phyloP scores from a whole-genome alignment of 2,888 invertebrate species.

The Epsilonema sp. region DNA sequence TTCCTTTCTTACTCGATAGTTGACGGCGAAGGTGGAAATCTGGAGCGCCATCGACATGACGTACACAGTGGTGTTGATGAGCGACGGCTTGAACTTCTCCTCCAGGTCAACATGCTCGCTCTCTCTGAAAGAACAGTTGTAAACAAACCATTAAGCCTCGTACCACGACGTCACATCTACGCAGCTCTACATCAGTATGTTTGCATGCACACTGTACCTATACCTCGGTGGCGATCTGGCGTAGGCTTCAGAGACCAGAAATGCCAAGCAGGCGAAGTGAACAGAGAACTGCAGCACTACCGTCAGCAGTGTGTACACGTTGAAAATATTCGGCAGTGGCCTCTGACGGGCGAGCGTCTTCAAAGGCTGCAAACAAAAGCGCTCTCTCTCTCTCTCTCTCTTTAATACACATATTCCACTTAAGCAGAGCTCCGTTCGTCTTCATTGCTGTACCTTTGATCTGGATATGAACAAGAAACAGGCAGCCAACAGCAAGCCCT shows the following conservation, averaged over 20 bases:
- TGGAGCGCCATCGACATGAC: constrained; percentile 92
- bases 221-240: constrained; percentile 8
- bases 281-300: constrained; percentile 82
- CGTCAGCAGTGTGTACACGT: constrained; percentile 82
- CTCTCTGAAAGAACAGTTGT: constrained; percentile 18
- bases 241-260: constrained; percentile 45
- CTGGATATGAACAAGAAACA: constrained; percentile 95
- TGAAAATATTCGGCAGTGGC: constrained; percentile 94
- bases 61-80: constrained; percentile 92
- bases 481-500: constrained; percentile 78
- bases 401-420: too few relatives aligned
- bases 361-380: constrained; percentile 45
- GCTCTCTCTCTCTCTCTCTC: background rate
- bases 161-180: too few relatives aligned
- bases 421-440: too few relatives aligned
- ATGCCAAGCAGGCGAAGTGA: constrained; percentile 74
- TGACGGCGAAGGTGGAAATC: constrained; percentile 93
- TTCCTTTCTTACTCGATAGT: constrained; percentile 58
- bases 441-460: constrained; percentile 89
- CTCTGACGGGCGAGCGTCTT: constrained; percentile 75
- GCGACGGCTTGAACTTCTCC: constrained; percentile 57
- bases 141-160: too few relatives aligned
- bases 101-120: constrained; percentile 19
- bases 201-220: too few relatives aligned
- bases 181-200: too few relatives aligned